Conservation (phyloP, 2,113 vertebrate genomes). For the Petroica traversi region DNA sequence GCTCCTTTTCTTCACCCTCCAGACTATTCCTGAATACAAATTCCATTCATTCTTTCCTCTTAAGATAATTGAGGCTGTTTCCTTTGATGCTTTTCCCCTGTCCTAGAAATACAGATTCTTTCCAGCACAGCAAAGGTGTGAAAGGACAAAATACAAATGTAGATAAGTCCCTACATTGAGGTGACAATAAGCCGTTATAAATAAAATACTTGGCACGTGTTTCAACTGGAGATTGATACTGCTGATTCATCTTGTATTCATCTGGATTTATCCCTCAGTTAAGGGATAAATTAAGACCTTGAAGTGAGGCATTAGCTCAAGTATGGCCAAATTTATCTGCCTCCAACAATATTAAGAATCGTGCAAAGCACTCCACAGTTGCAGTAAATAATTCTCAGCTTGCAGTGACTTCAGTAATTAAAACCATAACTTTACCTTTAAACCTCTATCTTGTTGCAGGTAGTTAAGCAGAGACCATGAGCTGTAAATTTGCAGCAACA, state of each 20-base stretch:
- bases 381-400: neutral
- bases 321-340: neutral
- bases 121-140: neutral
- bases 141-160: neutral
- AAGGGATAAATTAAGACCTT: neutral
- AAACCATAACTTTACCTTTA: neutral
- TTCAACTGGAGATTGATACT: neutral
- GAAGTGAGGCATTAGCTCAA: neutral
- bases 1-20: neutral
- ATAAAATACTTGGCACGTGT: neutral
- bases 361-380: neutral
- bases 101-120: neutral
- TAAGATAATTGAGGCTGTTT: neutral
- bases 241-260: neutral
- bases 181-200: neutral
- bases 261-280: neutral
- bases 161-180: neutral
- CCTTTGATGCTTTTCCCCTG: neutral
- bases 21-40: neutral
- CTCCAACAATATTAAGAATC: neutral
- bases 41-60: constrained; percentile 13
- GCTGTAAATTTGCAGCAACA: neutral
- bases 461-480: neutral
- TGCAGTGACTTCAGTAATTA: neutral
- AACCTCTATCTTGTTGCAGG: neutral